Evolutionary conservation across 2,888 invertebrate species (phyloP), one percentile per base, ranked within the genome.

Genomic region (Andrena haemorrhoa): DNA sequence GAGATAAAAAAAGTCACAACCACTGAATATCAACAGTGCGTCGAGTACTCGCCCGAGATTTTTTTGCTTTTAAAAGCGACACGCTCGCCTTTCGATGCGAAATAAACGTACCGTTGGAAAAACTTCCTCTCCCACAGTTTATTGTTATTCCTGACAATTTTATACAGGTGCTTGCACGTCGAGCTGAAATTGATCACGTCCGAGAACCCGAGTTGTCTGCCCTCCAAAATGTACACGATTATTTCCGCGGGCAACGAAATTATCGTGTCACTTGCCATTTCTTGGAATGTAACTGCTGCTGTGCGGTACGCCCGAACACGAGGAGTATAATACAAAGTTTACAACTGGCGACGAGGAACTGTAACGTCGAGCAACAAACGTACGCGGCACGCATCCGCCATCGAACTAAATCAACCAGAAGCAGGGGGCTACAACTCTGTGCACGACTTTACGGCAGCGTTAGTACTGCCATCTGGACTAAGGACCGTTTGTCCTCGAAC

Each of bases 181-280:
- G 93, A 88, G 26, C 95, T 94, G 86, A 96, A 95, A 89, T 94
- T 94, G 16, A 95, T 78, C 60, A 95, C 94, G 91, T 96, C 96
- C 7, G 16, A 41, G 53, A 93, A 87, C 5, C 65, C 70, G 33
- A 93, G 84, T 61, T 81, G 80, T 16, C 83, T 82, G 66, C 91
- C 86, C 66, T 92, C 91, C 49, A 93, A 86, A 60, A 93, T 93
- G n/a, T 91, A 88, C 65, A 92, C 92, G 58, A 92, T 86, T 8
- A 93, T 85, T 73, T 93, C 93, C 53, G 86, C 85, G 33, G 93
- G 93, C 31, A 93, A 80, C 60, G 84, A 89, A 10, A 90, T 90
- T 73, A 92, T 88, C 69, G 90, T 84, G 75, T 90, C 89, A 63
- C 84, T 86, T 79, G 89, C 90, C 92, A 92, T 92, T 41, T 51